phyloP scores from a whole-genome alignment of 2,888 invertebrate genomes.

The Drosophila infuscata region DNA sequence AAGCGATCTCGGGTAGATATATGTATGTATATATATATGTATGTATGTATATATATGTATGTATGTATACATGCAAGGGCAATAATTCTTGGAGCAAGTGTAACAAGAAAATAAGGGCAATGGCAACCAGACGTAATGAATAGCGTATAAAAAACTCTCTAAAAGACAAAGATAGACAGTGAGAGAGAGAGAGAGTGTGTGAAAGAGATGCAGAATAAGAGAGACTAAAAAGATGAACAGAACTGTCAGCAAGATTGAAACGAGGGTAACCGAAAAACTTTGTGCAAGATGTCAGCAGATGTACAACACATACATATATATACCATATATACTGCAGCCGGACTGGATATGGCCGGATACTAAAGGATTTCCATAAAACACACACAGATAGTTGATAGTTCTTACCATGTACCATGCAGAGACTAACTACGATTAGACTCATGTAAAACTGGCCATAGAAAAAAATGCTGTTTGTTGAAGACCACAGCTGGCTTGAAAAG shows the following conservation, averaged over 20 bases:
- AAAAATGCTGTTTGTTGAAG: slow-evolving; percentile 12
- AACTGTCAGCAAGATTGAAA: slow-evolving; percentile 36
- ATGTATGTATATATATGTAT: neutral
- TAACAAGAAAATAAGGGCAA: slow-evolving; percentile 71
- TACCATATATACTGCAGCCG: neutral
- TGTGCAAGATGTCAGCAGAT: slow-evolving; percentile 52
- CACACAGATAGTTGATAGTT: slow-evolving; percentile 53
- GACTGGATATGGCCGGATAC: slow-evolving; percentile 23
- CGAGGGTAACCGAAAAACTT: slow-evolving; percentile 7
- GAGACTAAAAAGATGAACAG: slow-evolving; percentile 18
- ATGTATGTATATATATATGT: too few species aligned
- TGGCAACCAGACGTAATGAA: slow-evolving; percentile 59
- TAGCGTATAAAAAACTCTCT: slow-evolving; percentile 39
- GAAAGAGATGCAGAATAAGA: slow-evolving; percentile 10
- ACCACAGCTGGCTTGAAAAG: slow-evolving; percentile 18
- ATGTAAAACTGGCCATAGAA: slow-evolving; percentile 5
- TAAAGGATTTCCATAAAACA: slow-evolving; percentile 66
- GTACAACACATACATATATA: neutral
- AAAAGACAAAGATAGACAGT: neutral
- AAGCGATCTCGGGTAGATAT: slow-evolving; percentile 12
- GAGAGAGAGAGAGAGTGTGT: slow-evolving; percentile 6
- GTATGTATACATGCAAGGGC: slow-evolving; percentile 58
- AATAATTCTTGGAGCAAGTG: slow-evolving; percentile 76
- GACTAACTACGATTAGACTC: slow-evolving; percentile 45
- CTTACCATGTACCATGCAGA: slow-evolving; percentile 6